Conservation (phyloP, 2,113 vertebrate species). For the Cebidichthys violaceus region DNA sequence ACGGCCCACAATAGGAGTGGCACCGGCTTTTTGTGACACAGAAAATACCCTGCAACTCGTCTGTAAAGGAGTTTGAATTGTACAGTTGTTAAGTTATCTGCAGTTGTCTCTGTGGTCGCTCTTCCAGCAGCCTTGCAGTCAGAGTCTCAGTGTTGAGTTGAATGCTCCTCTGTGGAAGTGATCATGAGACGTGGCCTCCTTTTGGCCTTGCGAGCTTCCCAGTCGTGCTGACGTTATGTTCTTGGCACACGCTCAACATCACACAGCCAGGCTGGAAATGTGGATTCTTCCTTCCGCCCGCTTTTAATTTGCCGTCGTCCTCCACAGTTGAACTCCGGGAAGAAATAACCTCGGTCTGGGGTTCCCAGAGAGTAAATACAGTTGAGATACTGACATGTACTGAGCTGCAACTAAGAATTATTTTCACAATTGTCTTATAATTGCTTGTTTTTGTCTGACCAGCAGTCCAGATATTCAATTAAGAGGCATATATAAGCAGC, state of each 20-base stretch:
- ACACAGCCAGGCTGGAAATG: slow-evolving; percentile 58
- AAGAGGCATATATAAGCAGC: background rate
- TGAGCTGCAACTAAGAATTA: background rate
- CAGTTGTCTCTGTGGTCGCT: background rate
- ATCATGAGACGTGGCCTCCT: slow-evolving; percentile 74
- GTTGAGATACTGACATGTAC: background rate
- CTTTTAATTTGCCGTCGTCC: slow-evolving; percentile 25
- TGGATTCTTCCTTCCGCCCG: slow-evolving; percentile 18
- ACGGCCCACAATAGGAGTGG: slow-evolving; percentile 60
- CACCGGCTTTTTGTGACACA: slow-evolving; percentile 29
- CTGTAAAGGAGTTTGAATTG: slow-evolving; percentile 14
- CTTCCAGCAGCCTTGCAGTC: background rate
- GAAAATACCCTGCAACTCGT: slow-evolving; percentile 6
- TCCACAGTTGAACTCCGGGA: background rate
- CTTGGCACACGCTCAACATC: slow-evolving; percentile 52
- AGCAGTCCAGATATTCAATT: background rate
- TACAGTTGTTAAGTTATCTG: background rate
- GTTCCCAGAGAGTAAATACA: slow-evolving; percentile 1
- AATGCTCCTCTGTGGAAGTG: slow-evolving; percentile 60
- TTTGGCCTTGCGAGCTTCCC: slow-evolving; percentile 44
- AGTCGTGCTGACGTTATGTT: slow-evolving; percentile 68
- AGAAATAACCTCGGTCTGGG: background rate
- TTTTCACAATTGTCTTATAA: background rate
- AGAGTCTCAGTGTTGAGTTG: slow-evolving; percentile 8
- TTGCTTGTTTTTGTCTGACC: background rate